Evolutionary conservation across 1,140 invertebrate species (phyloP).

Genomic region (Bombus superbus): DNA sequence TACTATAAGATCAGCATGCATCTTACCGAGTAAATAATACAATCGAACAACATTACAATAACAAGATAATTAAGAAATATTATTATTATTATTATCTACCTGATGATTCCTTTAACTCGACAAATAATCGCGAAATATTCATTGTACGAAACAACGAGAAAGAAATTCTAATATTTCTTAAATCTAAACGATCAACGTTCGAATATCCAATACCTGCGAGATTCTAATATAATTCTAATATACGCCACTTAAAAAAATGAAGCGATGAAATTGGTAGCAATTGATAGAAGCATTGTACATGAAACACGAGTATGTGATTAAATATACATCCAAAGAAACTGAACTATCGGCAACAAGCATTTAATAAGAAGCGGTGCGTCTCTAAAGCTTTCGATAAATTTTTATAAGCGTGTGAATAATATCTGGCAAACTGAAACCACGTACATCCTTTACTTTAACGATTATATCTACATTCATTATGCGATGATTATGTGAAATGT

Average conservation of each 20-base stretch:
- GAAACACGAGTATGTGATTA: neutral
- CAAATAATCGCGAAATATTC: neutral
- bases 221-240: neutral
- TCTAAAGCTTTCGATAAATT: neutral
- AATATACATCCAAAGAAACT: neutral
- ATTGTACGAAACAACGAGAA: neutral
- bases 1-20: slow-evolving; percentile 24
- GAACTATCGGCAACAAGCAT: neutral
- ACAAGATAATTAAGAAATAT: neutral
- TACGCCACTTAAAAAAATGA: neutral
- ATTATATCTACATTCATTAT: neutral
- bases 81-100: neutral
- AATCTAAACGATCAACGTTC: neutral
- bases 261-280: neutral
- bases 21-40: neutral
- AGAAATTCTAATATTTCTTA: neutral
- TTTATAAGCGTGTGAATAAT: neutral
- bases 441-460: neutral
- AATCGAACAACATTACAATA: slow-evolving; percentile 4
- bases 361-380: neutral
- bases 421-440: slow-evolving; percentile 9
- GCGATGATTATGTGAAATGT: neutral
- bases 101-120: neutral
- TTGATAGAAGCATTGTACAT: neutral
- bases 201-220: neutral